Percentiles rank a stretch among this genome's conserved stretches.
Evolutionary conservation across 37 sponge, comb jelly and placozoan genomes (phyloP).

Genomic region (Halisarca cf. caerulea): DNA sequence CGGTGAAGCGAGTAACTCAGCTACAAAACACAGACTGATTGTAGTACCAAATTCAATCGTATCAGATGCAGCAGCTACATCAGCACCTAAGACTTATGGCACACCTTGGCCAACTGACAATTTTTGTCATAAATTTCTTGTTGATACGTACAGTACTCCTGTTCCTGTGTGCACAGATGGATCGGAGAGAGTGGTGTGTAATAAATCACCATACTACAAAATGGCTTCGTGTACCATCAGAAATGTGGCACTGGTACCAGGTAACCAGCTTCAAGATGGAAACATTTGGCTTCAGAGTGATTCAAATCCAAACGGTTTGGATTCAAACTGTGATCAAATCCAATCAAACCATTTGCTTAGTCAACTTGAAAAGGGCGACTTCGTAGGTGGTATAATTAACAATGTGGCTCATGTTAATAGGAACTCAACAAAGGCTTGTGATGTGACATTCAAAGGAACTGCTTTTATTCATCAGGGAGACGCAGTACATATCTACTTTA

Average conservation of each 20-base stretch:
- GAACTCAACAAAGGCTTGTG: slow-evolving; percentile 38
- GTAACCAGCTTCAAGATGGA: not conserved
- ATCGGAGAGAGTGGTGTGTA: slow-evolving; percentile 29
- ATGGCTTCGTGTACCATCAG: slow-evolving; percentile 50
- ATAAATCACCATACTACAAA: slow-evolving; percentile 1
- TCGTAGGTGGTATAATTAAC: slow-evolving; percentile 7
- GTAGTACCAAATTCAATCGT: too few species aligned
- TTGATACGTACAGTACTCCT: slow-evolving; percentile 17
- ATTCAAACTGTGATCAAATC: not conserved
- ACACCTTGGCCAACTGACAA: slow-evolving; percentile 47
- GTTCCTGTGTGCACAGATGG: slow-evolving; percentile 39
- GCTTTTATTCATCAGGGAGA: slow-evolving; percentile 41
- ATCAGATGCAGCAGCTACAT: too few species aligned
- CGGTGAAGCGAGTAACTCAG: too few species aligned
- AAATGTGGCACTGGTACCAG: slow-evolving; percentile 32
- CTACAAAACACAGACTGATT: too few species aligned
- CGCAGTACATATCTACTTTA: slow-evolving; percentile 67
- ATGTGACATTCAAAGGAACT: slow-evolving; percentile 39
- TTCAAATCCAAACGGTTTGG: too few species aligned
- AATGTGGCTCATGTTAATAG: not conserved
- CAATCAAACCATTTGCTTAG: not conserved
- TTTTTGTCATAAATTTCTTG: slow-evolving; percentile 67
- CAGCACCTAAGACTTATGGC: too few species aligned
- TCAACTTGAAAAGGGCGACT: slow-evolving; percentile 31
- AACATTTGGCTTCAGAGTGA: not conserved